Evolutionary conservation across 2,888 invertebrate species (phyloP), one percentile per base, ranked within the genome.

Genomic region (Biston betularia): DNA sequence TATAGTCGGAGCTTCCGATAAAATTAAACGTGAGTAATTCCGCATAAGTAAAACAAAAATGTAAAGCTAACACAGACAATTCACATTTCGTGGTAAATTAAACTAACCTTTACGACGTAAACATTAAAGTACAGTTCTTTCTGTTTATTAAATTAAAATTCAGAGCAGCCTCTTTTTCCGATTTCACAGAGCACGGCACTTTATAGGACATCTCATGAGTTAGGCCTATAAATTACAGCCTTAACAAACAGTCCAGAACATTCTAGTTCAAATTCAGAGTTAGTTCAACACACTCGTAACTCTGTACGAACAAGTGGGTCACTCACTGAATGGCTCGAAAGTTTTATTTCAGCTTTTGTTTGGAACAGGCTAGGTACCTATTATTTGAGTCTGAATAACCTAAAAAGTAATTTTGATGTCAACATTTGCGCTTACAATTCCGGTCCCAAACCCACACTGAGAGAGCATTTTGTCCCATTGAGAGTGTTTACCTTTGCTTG

Each of bases 221-320:
- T 55, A 50, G 55, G 15, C 52, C 63, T 59, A 59, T 68, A 63
- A 68, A 63, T 63, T 60, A 55, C 59, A 54, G 55, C 11, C 59
- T 60, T 50, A 45, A 56, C 59, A 58, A 66, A 66, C 62, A 62
- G 63, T 68, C 49, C 63, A 59, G 54, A 63, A 58, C 58, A 68
- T 68, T 68, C 67, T 59, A 56, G 59, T 63, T 55, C 59, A 63
- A 59, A 68, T 63, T 68, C 63, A 55, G 63, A 55, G 67, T 50
- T 55, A 34, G 54, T 63, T 54, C 67, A 56, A 63, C 67, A 59
- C 45, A 50, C 67, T 58, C 63, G 67, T 68, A 63, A 68, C 59
- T 68, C 63, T 59, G 61, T 24, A 48, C 14, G 55, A 63, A 52
- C 59, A 68, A 63, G 56, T 63, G 52, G 63, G 63, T 46, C 59